phyloP scores from a whole-genome alignment of 53 echinoderm and acorn worm genomes.

The Holothuria leucospilota region DNA sequence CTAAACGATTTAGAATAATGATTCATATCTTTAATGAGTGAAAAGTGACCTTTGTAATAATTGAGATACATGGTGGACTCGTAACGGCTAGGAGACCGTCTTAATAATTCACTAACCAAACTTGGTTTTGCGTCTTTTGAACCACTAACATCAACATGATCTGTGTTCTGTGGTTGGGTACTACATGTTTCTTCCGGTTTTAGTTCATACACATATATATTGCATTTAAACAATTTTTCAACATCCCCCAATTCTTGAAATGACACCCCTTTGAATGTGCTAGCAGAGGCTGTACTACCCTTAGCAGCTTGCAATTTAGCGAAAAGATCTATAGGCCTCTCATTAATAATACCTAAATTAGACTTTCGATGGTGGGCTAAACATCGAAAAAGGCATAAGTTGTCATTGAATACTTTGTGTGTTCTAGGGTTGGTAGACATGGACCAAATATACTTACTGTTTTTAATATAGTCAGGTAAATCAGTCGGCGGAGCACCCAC shows the following conservation, averaged over 20 bases:
- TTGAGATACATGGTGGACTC: not conserved
- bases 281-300: not conserved
- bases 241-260: not conserved
- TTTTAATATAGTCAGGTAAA: too few species aligned
- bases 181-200: not conserved
- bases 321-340: not conserved
- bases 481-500: too few species aligned
- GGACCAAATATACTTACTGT: too few species aligned
- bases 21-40: slow-evolving; percentile 15
- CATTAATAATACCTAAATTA: not conserved
- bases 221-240: slow-evolving; percentile 2
- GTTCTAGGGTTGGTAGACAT: too few species aligned
- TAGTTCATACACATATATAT: too few species aligned
- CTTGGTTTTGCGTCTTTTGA: not conserved
- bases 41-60: slow-evolving; percentile 32
- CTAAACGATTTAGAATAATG: not conserved
- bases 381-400: too few species aligned
- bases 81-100: slow-evolving; percentile 9
- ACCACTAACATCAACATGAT: not conserved
- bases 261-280: slow-evolving; percentile 1
- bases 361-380: too few species aligned
- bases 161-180: too few species aligned
- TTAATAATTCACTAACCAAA: not conserved
- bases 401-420: too few species aligned
- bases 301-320: not conserved